Conservation (phyloP, 2,113 vertebrate species). For the Solea solea region DNA sequence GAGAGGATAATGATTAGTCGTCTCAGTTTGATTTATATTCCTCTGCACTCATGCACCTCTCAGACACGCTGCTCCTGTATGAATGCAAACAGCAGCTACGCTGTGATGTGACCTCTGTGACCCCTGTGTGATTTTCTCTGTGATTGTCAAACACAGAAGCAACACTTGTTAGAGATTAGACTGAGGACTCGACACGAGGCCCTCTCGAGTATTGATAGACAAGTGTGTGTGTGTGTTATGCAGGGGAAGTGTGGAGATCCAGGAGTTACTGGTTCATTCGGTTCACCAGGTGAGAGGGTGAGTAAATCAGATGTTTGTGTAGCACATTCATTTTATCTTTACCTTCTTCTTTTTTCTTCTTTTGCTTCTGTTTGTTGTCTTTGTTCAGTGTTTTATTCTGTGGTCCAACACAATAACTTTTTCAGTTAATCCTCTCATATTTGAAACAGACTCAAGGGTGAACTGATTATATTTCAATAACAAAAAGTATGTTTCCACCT, state of each 20-base stretch:
- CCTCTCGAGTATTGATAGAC: neutral
- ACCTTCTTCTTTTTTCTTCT: neutral
- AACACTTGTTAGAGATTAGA: neutral
- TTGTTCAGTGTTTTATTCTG: no score
- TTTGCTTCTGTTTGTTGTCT: neutral
- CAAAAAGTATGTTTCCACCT: no score
- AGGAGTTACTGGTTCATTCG: constrained; percentile 61
- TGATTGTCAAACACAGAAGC: neutral
- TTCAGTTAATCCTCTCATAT: no score
- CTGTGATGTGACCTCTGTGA: constrained; percentile 2
- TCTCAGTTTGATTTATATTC: constrained; percentile 40
- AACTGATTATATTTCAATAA: no score
- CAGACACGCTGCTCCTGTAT: constrained; percentile 2
- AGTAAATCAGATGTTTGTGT: constrained; percentile 24
- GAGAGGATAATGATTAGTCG: constrained; percentile 30
- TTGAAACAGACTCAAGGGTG: no score
- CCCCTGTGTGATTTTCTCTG: constrained; percentile 5
- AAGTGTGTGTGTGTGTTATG: constrained; percentile 33
- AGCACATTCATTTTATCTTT: neutral
- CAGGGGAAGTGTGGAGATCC: constrained; percentile 73
- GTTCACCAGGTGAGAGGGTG: constrained; percentile 72
- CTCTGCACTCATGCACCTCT: constrained; percentile 3
- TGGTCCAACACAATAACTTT: no score
- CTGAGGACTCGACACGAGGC: neutral
- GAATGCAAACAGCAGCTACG: constrained; percentile 24